These are phyloP conservation scores for Andrena dorsata DNA, from an alignment of 2,888 invertebrate species.

Conservation along the genomic window DNA sequence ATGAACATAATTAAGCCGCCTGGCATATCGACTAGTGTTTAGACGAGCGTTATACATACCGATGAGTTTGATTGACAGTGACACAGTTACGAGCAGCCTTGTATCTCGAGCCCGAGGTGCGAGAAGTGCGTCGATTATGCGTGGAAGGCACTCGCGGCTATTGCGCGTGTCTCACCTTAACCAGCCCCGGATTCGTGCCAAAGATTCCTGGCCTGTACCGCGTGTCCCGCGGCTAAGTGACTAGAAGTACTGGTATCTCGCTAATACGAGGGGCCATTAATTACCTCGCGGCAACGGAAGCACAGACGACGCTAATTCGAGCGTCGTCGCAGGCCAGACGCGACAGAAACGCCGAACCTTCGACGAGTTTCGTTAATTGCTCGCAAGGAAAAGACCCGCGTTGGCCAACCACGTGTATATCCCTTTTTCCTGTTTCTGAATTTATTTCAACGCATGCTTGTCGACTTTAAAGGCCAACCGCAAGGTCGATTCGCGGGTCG, in stretches of 20 bases:
- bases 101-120: slow-evolving; percentile 69
- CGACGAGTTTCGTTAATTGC: background rate
- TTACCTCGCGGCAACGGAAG: background rate
- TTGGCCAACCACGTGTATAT: background rate
- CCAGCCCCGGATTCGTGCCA: slow-evolving; percentile 27
- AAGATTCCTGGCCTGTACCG: slow-evolving; percentile 33
- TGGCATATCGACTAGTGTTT: slow-evolving; percentile 78
- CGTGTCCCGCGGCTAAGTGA: background rate
- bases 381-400: background rate
- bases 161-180: slow-evolving; percentile 53
- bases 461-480: slow-evolving; percentile 18
- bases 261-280: background rate
- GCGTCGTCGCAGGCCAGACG: background rate
- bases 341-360: background rate
- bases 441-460: slow-evolving; percentile 40
- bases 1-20: slow-evolving; percentile 75
- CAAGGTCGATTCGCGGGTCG: slow-evolving; percentile 49
- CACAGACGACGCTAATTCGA: slow-evolving; percentile 6
- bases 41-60: slow-evolving; percentile 80
- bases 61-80: slow-evolving; percentile 83
- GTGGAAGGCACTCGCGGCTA: slow-evolving; percentile 49
- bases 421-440: slow-evolving; percentile 52
- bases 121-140: slow-evolving; percentile 71
- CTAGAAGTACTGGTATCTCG: background rate
- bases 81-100: slow-evolving; percentile 82